phyloP scores from a whole-genome alignment of 2,888 invertebrate genomes.

The Subacronicta megacephala region DNA sequence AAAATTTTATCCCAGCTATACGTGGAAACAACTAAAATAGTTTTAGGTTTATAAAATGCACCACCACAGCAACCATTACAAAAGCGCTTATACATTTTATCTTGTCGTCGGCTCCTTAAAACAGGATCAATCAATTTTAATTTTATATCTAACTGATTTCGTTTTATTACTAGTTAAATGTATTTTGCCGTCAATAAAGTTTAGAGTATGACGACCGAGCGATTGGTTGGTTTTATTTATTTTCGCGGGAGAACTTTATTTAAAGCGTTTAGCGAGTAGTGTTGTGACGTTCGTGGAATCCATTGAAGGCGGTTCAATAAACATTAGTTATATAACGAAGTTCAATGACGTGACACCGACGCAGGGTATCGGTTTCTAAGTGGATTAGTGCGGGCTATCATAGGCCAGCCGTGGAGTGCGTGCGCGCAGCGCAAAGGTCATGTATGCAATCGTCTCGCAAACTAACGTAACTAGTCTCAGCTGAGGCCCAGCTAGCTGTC shows the following conservation, averaged over 20 bases:
- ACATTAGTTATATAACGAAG: constrained; percentile 55
- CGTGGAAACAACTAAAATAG: constrained; percentile 17
- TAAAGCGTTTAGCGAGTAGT: constrained; percentile 26
- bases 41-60: constrained; percentile 16
- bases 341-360: constrained; percentile 65
- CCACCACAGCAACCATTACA: constrained; percentile 1
- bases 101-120: constrained; percentile 30
- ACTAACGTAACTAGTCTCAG: constrained; percentile 55
- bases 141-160: constrained; percentile 53
- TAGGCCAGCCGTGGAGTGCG: constrained; percentile 63
- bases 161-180: constrained; percentile 57
- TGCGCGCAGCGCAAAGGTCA: constrained; percentile 76
- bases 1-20: constrained; percentile 16
- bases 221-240: constrained; percentile 51
- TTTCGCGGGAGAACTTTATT: constrained; percentile 47
- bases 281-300: constrained; percentile 47
- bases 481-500: constrained; percentile 59
- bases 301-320: constrained; percentile 42
- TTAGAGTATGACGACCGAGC: constrained; percentile 47
- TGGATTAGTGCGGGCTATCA: constrained; percentile 79
- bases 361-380: constrained; percentile 66
- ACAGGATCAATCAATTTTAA: constrained; percentile 60
- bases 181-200: constrained; percentile 58
- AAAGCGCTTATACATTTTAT: constrained; percentile 43
- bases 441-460: constrained; percentile 62